Conservation (phyloP, 2,888 invertebrate species). For the Drosophila stalkeri region DNA sequence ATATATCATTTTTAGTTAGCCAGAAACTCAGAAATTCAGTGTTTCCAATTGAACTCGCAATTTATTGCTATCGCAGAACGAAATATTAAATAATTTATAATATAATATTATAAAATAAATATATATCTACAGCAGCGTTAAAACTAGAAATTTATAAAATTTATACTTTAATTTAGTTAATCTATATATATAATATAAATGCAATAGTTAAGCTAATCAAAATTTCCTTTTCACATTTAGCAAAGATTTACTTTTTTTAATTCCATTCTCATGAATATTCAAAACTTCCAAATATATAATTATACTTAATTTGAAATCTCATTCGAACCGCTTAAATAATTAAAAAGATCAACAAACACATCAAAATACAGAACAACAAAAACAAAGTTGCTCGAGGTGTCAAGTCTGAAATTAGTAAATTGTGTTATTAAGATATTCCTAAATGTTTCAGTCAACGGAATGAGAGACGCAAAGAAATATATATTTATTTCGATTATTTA, state of each 20-base stretch:
- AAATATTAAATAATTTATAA: too few species aligned
- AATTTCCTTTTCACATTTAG: neutral
- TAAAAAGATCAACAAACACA: neutral
- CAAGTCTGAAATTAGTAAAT: neutral
- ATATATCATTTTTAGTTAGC: too few species aligned
- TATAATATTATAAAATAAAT: too few species aligned
- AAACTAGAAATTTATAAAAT: too few species aligned
- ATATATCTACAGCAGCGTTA: too few species aligned
- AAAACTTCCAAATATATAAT: neutral
- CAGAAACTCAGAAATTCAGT: too few species aligned
- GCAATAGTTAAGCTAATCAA: neutral
- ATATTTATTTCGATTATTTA: neutral
- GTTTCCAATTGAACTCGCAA: too few species aligned
- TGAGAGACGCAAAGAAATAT: neutral
- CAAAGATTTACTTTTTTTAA: neutral
- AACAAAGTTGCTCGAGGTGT: neutral
- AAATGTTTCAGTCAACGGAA: constrained; percentile 1
- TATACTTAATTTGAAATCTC: constrained; percentile 1
- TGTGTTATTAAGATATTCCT: neutral
- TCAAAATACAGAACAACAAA: neutral
- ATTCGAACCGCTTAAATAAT: constrained; percentile 2
- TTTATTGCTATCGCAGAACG: too few species aligned
- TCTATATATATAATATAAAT: too few species aligned
- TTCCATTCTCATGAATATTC: neutral
- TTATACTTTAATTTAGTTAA: too few species aligned